Conservation (phyloP, 2,797 vertebrate species). For the Nannoperca obscura region DNA sequence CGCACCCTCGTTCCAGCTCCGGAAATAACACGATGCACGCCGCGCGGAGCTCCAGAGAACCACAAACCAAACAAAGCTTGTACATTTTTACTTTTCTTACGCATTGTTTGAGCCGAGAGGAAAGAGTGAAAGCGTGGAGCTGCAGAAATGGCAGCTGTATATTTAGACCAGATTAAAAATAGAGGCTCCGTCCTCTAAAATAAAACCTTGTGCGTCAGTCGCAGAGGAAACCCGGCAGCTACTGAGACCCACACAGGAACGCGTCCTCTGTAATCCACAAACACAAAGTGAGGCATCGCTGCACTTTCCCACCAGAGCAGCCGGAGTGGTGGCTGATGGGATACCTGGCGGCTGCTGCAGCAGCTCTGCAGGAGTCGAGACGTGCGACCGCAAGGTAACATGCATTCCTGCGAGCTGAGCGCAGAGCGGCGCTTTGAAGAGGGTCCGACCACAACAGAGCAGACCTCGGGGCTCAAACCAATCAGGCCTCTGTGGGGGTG, state of each 20-base stretch:
- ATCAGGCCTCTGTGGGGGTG: conserved; percentile 43
- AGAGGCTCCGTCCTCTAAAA: conserved; percentile 45
- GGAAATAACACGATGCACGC: conserved; percentile 56
- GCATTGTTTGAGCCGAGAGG: conserved; percentile 46
- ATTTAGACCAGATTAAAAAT: conserved; percentile 63
- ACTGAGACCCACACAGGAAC: conserved; percentile 58
- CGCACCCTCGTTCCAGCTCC: conserved; percentile 35
- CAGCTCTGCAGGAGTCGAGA: conserved; percentile 47
- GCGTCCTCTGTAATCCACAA: conserved; percentile 5
- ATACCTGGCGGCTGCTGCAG: conserved; percentile 64
- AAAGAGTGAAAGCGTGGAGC: conserved; percentile 21
- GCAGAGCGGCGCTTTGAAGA: conserved; percentile 57
- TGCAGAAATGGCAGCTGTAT: conserved; percentile 20
- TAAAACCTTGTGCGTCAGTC: conserved; percentile 41
- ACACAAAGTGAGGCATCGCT: conserved; percentile 1
- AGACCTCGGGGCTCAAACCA: conserved; percentile 53
- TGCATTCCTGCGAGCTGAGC: conserved; percentile 70
- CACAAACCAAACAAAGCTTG: conserved; percentile 52
- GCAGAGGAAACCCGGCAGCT: conserved; percentile 50
- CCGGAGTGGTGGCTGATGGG: conserved; percentile 48
- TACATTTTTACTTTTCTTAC: conserved; percentile 58
- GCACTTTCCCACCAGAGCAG: conserved; percentile 10
- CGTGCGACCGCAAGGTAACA: conserved; percentile 35
- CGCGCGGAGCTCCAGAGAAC: conserved; percentile 30
- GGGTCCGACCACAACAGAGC: conserved; percentile 65